These are phyloP conservation scores for Caenorhabditis uteleia DNA, from an alignment of 2,888 invertebrate genomes.

Conservation along the genomic window DNA sequence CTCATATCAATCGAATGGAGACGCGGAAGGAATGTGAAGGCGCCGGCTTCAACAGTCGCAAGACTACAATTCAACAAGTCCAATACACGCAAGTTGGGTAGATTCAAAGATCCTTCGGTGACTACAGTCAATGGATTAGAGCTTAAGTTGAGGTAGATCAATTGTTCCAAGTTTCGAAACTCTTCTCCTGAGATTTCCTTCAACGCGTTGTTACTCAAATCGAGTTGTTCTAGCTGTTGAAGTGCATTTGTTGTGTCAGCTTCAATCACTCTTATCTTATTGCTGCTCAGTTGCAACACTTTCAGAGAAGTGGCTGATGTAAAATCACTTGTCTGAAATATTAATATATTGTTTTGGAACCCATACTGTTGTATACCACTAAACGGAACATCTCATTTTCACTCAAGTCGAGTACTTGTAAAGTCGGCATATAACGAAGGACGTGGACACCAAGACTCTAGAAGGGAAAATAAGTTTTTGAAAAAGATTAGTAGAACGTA, in stretches of 20 bases:
- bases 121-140: constrained; percentile 26
- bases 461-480: too few relatives aligned
- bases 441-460: constrained; percentile 39
- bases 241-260: constrained; percentile 33
- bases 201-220: constrained; percentile 28
- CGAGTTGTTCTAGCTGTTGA: constrained; percentile 33
- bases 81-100: constrained; percentile 35
- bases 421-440: constrained; percentile 40
- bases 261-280: constrained; percentile 29
- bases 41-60: constrained; percentile 36
- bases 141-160: constrained; percentile 32
- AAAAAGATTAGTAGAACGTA: background rate
- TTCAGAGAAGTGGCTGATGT: constrained; percentile 28
- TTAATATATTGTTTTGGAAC: background rate
- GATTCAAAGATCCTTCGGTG: constrained; percentile 16
- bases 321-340: constrained; percentile 41
- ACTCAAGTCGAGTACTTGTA: constrained; percentile 31
- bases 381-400: constrained; percentile 28
- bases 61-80: constrained; percentile 25
- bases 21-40: constrained; percentile 25
- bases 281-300: constrained; percentile 22
- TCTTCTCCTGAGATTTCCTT: constrained; percentile 27
- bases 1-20: constrained; percentile 37
- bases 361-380: constrained; percentile 12
- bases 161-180: constrained; percentile 28